A percentile compares a stretch with the other conserved stretches of the same genome.
Conservation (phyloP, 1,140 invertebrate genomes). For the Zaprionus kolodkinae region DNA sequence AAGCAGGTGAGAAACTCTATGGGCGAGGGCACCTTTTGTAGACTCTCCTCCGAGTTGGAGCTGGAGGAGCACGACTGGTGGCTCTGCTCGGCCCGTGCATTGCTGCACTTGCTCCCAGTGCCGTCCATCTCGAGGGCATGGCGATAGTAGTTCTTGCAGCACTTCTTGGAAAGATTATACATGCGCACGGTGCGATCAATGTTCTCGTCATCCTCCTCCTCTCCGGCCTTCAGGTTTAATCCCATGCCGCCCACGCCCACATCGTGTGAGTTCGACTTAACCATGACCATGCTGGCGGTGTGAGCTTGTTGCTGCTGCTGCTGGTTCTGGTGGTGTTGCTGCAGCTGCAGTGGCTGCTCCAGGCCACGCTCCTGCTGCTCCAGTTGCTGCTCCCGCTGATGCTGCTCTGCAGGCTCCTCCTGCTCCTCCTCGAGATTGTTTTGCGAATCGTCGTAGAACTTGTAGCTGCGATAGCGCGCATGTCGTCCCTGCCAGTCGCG, state of each 20-base stretch:
- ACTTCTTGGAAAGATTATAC: slow-evolving; percentile 82
- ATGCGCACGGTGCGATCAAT: slow-evolving; percentile 79
- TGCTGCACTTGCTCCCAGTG: slow-evolving; percentile 64
- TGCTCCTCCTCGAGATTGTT: slow-evolving; percentile 70
- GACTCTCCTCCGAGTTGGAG: slow-evolving; percentile 78
- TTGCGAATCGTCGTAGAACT: slow-evolving; percentile 72
- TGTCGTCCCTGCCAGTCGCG: slow-evolving; percentile 54
- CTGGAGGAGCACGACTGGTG: slow-evolving; percentile 50
- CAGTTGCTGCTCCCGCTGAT: slow-evolving; percentile 8
- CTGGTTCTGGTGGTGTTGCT: slow-evolving; percentile 10
- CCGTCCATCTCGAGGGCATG: slow-evolving; percentile 67
- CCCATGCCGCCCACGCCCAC: slow-evolving; percentile 67
- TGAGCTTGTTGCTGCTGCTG: slow-evolving; percentile 23
- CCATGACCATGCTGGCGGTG: slow-evolving; percentile 55
- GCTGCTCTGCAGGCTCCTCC: slow-evolving; percentile 40
- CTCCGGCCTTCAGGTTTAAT: slow-evolving; percentile 59
- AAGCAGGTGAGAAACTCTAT: slow-evolving; percentile 83
- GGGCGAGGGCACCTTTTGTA: slow-evolving; percentile 77
- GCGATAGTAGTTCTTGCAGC: slow-evolving; percentile 80
- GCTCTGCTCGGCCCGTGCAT: slow-evolving; percentile 48
- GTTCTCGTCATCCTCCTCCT: slow-evolving; percentile 74
- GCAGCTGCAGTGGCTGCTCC: slow-evolving; percentile 10
- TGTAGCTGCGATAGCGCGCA: slow-evolving; percentile 71
- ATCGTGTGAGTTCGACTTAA: slow-evolving; percentile 69
- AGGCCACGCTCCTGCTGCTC: slow-evolving; percentile 21